These are phyloP conservation scores for Fistularia tabacaria DNA, from an alignment of 2,797 vertebrate species.

Conservation along the genomic window DNA sequence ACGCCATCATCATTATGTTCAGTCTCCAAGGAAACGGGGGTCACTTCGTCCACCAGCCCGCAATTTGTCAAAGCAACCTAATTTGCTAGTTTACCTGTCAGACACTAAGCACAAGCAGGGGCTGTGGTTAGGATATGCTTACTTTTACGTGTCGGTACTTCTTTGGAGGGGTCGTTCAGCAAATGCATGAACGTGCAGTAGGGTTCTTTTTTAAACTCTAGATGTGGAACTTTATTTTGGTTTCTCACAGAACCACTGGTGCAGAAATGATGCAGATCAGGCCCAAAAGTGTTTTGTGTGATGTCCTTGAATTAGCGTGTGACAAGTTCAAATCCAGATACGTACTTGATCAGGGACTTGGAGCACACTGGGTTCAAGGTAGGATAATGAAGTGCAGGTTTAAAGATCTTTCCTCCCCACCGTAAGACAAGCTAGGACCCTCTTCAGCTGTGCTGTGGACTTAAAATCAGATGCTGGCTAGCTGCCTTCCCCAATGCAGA, in stretches of 20 bases:
- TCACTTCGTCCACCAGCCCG: slow-evolving; percentile 36
- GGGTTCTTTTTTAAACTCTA: slow-evolving; percentile 35
- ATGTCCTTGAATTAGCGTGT: too few species aligned
- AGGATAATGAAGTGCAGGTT: slow-evolving; percentile 22
- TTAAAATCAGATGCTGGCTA: slow-evolving; percentile 25
- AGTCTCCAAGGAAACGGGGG: slow-evolving; percentile 52
- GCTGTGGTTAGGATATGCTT: slow-evolving; percentile 13
- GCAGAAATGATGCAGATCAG: too few species aligned
- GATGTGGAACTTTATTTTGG: slow-evolving; percentile 34
- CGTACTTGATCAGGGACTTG: too few species aligned
- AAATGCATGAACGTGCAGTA: slow-evolving; percentile 1
- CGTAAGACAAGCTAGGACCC: slow-evolving; percentile 5
- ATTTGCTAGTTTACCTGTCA: slow-evolving; percentile 48
- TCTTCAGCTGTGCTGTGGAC: slow-evolving; percentile 13
- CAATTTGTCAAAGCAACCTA: slow-evolving; percentile 61
- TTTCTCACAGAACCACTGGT: too few species aligned
- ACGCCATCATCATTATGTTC: slow-evolving; percentile 49
- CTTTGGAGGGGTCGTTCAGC: too few species aligned
- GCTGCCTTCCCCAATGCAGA: slow-evolving; percentile 21
- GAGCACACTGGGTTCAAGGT: background rate
- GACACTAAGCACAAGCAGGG: slow-evolving; percentile 22
- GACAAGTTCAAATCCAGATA: too few species aligned
- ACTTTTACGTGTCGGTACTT: too few species aligned
- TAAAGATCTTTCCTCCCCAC: slow-evolving; percentile 20
- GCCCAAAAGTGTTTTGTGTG: too few species aligned